Base-by-base conservation (phyloP, 2,797 vertebrate genomes). In the Dipus sagitta region DNA sequence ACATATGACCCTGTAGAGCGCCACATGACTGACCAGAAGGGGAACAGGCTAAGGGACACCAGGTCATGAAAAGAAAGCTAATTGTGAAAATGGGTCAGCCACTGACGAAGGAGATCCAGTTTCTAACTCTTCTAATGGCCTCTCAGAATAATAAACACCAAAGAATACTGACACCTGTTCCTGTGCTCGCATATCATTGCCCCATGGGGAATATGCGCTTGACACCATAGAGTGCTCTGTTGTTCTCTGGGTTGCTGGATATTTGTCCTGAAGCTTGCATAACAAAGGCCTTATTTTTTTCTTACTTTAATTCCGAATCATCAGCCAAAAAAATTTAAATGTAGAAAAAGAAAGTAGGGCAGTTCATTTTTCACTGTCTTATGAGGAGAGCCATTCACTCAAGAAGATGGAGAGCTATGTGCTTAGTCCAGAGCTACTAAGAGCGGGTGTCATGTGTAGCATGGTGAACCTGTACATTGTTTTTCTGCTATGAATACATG, bases 261-360 rank as follows among this genome's bases (percentile, higher is more conserved):
- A 60, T 84, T 52, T 92, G n/a, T 86, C 21, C 47, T 62, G 21
- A 60, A 74, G 70, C 24, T 93, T 87, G 18, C 2, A 47, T 58
- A 94, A 88, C 5, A 71, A 60, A 2, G 20, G 34, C 13, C 80
- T 13, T 68, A 32, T 23, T 30, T 15, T 34, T 72, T 90, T 80
- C 21, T 68, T 67, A 52, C 42, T 83, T 85, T 83, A 74, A 6
- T 65, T 86, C 13, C 86, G 86, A 96, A 84, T 0, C 4, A 76
- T 93, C 62, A 86, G 12, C 77, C 21, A 1, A 91, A 84, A 93
- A 64, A 21, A 38, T 79, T 23, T 6, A 92, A 92, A 82, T 70
- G 47, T 80, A 58, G 67, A 67, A 76, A 76, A 83, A 94, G 17
- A 77, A 92, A 92, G 67, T 64, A 87, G n/a, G 62, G 10, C n/a